phyloP scores from a whole-genome alignment of 2,797 vertebrate genomes.

The Sebastes paucispinis region DNA sequence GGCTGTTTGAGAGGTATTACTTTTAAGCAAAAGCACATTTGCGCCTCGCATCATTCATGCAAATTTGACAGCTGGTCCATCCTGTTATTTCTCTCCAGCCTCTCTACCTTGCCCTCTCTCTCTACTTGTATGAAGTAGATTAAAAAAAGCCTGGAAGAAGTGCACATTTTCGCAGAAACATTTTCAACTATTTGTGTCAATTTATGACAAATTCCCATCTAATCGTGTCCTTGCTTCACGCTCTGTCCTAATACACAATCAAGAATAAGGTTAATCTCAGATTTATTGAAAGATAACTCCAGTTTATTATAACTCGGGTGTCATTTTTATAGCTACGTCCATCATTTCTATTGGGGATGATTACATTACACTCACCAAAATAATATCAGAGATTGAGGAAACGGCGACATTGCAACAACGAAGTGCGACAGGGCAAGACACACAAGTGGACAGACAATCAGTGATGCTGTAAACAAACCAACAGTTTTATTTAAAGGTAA shows the following conservation, averaged over 20 bases:
- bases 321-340: neutral
- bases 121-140: neutral
- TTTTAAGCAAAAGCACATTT: neutral
- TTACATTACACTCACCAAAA: neutral
- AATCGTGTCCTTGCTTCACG: neutral
- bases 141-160: neutral
- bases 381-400: neutral
- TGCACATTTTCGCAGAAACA: neutral
- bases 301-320: neutral
- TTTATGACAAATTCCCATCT: neutral
- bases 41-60: neutral
- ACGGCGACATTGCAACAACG: neutral
- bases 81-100: neutral
- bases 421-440: neutral
- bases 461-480: neutral
- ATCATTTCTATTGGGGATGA: neutral
- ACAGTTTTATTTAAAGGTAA: neutral
- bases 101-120: neutral
- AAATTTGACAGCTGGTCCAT: neutral
- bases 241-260: neutral
- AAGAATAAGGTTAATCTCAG: neutral
- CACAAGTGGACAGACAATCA: neutral
- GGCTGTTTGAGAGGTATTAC: constrained; percentile 4
- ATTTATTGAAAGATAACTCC: neutral
- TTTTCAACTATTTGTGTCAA: neutral